Evolutionary conservation across 2,888 invertebrate genomes (phyloP), one percentile per base, ranked within the genome.

Genomic region (Apoda limacodes): DNA sequence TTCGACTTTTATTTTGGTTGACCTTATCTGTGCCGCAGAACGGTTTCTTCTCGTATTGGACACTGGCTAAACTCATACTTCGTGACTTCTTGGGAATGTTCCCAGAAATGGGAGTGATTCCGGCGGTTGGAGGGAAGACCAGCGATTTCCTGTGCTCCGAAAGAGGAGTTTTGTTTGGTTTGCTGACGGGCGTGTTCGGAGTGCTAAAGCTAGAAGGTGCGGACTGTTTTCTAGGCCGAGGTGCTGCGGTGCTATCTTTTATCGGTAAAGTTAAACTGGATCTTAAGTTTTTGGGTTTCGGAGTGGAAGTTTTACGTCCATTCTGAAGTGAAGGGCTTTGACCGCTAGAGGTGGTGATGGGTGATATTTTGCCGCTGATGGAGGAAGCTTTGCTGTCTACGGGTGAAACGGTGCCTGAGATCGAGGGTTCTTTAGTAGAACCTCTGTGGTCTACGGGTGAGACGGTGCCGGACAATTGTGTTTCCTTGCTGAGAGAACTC

Each of bases 41-140:
- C 13, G 45, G 30, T 31, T 61, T 65, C 36, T 55, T 60, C 1
- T 62, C 62, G 2, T 61, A 56, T 28, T 48, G 58, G 15, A 45
- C 50, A 28, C 42, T 45, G 22, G 74, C 71, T 32, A 75, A 42
- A 34, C 74, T 80, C 72, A 68, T 70, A 51, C 75, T 76, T 14
- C 75, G 55, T 2, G 75, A 67, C 36, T 80, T 80, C 44, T 78
- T 80, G n/a, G 75, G 67, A 4, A 55, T 39, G 34, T 7, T 7
- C 5, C 5, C 5, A 5, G 17, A 7, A 5, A 7, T 17, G 17
- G 17, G 17, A 5, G 17, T 17, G 17, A 5, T 17, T 5, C 5
- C 17, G 17, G 5, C 17, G 17, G 7, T 5, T 7, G 17, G 17
- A 5, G 17, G 5, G 17, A 5, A 6, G 17, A 17, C 17, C 5